A percentile compares a stretch with the other conserved stretches of the same genome.
Evolutionary conservation across 2,113 vertebrate species (phyloP).

Genomic region (Cepphus grylle): DNA sequence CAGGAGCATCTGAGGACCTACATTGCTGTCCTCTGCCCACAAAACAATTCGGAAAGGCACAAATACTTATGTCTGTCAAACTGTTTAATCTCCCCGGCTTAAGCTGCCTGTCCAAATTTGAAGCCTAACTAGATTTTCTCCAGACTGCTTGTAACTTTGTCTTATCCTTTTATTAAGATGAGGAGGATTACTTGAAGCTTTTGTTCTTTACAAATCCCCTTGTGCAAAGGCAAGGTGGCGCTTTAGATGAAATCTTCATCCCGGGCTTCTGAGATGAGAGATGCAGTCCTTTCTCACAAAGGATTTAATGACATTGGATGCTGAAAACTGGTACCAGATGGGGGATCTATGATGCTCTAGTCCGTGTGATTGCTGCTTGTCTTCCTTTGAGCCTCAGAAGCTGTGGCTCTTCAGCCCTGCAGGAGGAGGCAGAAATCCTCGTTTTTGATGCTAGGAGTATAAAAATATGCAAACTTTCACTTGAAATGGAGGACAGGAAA

Average conservation of each 20-base stretch:
- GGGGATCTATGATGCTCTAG: not conserved
- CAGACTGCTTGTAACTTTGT: slow-evolving; percentile 31
- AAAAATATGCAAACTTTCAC: not conserved
- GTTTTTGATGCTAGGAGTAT: not conserved
- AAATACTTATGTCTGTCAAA: not conserved
- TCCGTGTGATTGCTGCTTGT: not conserved
- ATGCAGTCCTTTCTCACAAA: not conserved
- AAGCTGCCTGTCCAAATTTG: slow-evolving; percentile 1
- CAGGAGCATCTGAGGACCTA: not conserved
- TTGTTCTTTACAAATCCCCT: slow-evolving; percentile 43
- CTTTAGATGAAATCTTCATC: slow-evolving; percentile 33
- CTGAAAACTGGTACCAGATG: not conserved
- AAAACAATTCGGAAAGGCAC: not conserved
- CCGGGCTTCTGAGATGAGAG: not conserved
- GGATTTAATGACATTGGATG: not conserved
- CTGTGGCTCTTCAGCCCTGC: not conserved
- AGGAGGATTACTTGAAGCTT: slow-evolving; percentile 41
- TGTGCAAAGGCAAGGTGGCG: not conserved
- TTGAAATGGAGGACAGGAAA: not conserved
- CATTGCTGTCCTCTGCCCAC: not conserved
- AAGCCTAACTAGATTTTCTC: slow-evolving; percentile 26
- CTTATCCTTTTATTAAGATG: slow-evolving; percentile 54
- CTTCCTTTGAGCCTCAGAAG: not conserved
- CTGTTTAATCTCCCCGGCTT: not conserved
- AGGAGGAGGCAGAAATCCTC: not conserved